Percentiles rank a stretch among this genome's conserved stretches.
phyloP scores from a whole-genome alignment of 2,888 invertebrate species.

The Diarsia mendica region DNA sequence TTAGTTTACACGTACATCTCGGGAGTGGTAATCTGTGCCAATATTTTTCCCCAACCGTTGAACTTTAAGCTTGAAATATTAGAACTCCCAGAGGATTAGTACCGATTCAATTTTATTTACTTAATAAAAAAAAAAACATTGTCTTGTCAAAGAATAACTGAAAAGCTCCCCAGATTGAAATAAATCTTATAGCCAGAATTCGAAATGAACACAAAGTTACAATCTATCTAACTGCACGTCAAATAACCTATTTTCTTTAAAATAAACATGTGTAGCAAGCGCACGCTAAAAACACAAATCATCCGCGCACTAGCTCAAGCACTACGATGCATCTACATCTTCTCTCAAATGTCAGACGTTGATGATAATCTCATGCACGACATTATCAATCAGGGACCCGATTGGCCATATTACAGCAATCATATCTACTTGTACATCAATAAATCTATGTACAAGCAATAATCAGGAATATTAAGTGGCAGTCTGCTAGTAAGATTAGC shows the following conservation, averaged over 20 bases:
- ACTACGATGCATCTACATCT: conserved; percentile 28
- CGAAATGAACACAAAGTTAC: background rate
- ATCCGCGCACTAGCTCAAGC: conserved; percentile 36
- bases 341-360: conserved; percentile 61
- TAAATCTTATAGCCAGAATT: background rate
- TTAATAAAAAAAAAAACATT: no score
- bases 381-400: conserved; percentile 64
- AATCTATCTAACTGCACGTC: conserved; percentile 11
- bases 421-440: conserved; percentile 44
- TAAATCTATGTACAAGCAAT: conserved; percentile 47
- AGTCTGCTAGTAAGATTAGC: conserved; percentile 41
- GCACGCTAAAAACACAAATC: conserved; percentile 55
- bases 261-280: conserved; percentile 21
- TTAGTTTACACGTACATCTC: conserved; percentile 6
- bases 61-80: background rate
- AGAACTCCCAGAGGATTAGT: background rate
- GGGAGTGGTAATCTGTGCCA: background rate
- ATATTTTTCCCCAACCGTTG: no score
- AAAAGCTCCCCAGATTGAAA: background rate
- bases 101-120: background rate
- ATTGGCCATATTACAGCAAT: conserved; percentile 64
- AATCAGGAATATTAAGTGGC: conserved; percentile 58
- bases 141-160: background rate
- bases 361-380: conserved; percentile 61
- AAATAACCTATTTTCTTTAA: conserved; percentile 20